Evolutionary conservation across 2,797 vertebrate genomes (phyloP).

Genomic region (Phrynocephalus forsythii): DNA sequence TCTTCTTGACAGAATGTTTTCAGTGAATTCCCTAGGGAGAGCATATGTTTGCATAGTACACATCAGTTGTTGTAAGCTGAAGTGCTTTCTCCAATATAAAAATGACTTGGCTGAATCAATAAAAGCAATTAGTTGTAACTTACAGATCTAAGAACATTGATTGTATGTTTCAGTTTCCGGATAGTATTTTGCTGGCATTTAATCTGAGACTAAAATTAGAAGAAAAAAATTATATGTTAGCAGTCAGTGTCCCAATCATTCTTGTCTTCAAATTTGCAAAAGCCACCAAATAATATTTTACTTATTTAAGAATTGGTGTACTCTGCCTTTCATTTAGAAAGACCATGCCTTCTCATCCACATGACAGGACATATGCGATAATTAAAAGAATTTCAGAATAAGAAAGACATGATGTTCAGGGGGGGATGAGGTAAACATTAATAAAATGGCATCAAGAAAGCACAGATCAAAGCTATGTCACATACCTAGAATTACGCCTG

Average conservation of each 20-base stretch:
- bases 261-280: neutral
- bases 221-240: slow-evolving; percentile 14
- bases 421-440: too few species aligned
- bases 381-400: too few species aligned
- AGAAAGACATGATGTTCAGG: too few species aligned
- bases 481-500: too few species aligned
- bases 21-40: too few species aligned
- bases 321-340: too few species aligned
- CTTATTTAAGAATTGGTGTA: neutral
- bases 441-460: too few species aligned
- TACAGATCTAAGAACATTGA: slow-evolving; percentile 74
- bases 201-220: slow-evolving; percentile 74
- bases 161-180: slow-evolving; percentile 68
- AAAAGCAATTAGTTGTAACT: slow-evolving; percentile 57
- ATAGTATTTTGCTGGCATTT: slow-evolving; percentile 74
- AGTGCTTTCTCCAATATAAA: slow-evolving; percentile 9
- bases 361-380: too few species aligned
- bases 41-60: too few species aligned
- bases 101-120: neutral
- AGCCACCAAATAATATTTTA: neutral
- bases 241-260: neutral
- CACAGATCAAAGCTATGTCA: too few species aligned
- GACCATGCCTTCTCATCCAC: too few species aligned
- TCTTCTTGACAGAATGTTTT: too few species aligned
- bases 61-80: neutral